These are phyloP conservation scores for Fulmarus glacialis DNA, from an alignment of 2,113 vertebrate species.

Conservation along the genomic window DNA sequence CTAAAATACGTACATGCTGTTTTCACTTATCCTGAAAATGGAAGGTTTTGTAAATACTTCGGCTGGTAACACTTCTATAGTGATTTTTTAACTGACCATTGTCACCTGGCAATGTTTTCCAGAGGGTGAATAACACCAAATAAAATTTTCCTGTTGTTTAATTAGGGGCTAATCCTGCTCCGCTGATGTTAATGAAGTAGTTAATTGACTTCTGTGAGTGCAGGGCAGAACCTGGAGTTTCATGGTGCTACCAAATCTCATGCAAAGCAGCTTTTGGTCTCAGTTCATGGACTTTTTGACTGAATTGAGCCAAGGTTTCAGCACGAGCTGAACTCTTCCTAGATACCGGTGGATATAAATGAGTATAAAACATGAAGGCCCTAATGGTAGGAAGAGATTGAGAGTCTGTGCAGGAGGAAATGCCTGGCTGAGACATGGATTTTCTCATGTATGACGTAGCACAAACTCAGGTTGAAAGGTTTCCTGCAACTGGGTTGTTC, in stretches of 20 bases:
- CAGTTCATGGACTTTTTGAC: neutral
- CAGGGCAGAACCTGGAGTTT: neutral
- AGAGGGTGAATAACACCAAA: neutral
- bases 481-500: neutral
- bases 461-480: neutral
- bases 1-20: neutral
- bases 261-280: neutral
- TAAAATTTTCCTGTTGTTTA: neutral
- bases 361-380: rapidly evolving
- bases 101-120: neutral
- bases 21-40: neutral
- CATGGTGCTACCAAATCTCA: neutral
- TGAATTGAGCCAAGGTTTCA: neutral
- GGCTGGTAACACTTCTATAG: neutral
- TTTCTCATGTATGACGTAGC: neutral
- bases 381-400: neutral
- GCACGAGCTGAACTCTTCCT: neutral
- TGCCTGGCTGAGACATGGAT: neutral
- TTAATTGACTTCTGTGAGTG: neutral
- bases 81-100: neutral
- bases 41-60: neutral
- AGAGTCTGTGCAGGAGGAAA: neutral
- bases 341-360: neutral
- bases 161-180: neutral
- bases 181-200: neutral